Evolutionary conservation across 2,113 vertebrate species (phyloP), one percentile per base, ranked within the genome.

Genomic region (Plecotus auritus): DNA sequence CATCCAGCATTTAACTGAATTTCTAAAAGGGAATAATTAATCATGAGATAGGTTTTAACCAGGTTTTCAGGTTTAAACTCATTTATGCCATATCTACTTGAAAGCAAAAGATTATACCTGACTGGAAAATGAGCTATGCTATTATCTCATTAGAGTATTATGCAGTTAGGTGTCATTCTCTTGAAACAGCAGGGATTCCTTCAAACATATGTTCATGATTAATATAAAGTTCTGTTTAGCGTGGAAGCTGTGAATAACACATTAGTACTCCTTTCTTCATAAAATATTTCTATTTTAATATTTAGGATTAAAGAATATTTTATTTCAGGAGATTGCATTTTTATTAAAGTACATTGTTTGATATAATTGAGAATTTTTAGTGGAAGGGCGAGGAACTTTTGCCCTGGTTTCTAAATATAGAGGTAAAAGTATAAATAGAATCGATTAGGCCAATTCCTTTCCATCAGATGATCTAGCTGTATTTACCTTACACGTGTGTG

Each of bases 1-100:
- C 59, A 88, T 91, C n/a, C 42, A 93, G n/a, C 40, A 86, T 66
- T 97, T 92, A 94, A 88, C 40, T 56, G 45, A 83, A 66, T 86
- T 95, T 87, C 40, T 86, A 40, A 72, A 89, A 86, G 56, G 85
- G 54, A 74, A 61, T 94, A 97, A 97, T 97, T 97, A 94, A 94
- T 94, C 61, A 85, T 49, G 74, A 93, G 92, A 88, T 70, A 45
- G 5, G 11, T 64, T 88, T 97, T 91, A 77, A 37, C 45, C 49
- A 95, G 7, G 6, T 89, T 92, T 89, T 91, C 42, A 93, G 61
- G 37, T 72, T 91, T 82, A 90, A 96, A 95, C 45, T 96, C 45
- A 94, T 83, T 91, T 92, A 47, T 86, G 14, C 26, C 28, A 67
- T 80, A 91, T 61, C 32, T 64, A 67, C 78, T 92, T 95, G 76